Conservation (phyloP, 2,797 vertebrate genomes). For the Trachops cirrhosus region DNA sequence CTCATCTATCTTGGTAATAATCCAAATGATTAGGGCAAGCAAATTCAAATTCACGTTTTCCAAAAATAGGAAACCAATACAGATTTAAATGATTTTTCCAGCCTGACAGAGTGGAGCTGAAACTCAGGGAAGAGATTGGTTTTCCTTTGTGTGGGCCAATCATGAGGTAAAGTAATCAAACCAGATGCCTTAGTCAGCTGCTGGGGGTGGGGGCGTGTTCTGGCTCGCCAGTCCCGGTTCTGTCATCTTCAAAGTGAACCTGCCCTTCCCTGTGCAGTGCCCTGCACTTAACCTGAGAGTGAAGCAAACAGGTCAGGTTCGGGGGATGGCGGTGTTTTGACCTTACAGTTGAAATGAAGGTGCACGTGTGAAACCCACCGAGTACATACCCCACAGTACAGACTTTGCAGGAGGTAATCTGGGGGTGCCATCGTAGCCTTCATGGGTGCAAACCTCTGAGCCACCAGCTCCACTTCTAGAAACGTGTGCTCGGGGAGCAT, state of each 20-base stretch:
- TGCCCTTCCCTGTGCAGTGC: background rate
- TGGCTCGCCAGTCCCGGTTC: background rate
- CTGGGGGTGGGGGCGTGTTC: background rate
- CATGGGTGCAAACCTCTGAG: too few species aligned
- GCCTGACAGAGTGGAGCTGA: background rate
- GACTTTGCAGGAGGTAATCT: too few species aligned
- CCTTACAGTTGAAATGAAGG: background rate
- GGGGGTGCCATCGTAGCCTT: background rate
- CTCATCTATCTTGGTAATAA: background rate
- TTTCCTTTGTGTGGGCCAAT: background rate
- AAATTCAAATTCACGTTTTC: background rate
- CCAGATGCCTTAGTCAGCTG: accelerated
- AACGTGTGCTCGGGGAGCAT: background rate
- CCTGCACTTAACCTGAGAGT: background rate
- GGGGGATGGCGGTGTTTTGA: background rate
- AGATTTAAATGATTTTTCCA: background rate
- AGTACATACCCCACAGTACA: accelerated
- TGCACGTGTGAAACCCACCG: background rate
- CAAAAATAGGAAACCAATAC: background rate
- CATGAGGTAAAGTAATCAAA: background rate
- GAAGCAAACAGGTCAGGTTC: too few species aligned
- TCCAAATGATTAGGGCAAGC: background rate
- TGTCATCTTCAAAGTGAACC: background rate
- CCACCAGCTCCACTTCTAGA: background rate
- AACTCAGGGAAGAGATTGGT: background rate